Evolutionary conservation across 2,888 invertebrate species (phyloP).

Genomic region (Therioaphis trifolii): DNA sequence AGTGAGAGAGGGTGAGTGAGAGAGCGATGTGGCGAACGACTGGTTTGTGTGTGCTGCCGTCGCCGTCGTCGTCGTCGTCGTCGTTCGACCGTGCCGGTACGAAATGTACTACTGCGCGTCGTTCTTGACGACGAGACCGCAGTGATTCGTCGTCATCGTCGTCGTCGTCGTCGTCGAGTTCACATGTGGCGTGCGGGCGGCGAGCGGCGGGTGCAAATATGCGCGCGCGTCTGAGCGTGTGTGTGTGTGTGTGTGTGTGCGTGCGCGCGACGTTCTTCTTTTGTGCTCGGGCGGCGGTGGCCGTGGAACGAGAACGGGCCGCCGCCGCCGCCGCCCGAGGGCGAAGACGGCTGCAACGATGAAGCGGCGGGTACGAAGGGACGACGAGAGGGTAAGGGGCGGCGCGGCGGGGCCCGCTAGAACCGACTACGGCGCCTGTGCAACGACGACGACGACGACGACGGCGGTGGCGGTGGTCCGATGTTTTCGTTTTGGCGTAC

Average conservation of each 20-base stretch:
- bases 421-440: constrained; percentile 44
- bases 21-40: too few species aligned
- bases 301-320: not conserved
- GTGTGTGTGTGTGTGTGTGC: not conserved
- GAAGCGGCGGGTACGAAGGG: not conserved
- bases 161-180: constrained; percentile 15
- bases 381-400: not conserved
- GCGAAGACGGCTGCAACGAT: constrained; percentile 41
- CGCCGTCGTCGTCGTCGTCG: not conserved
- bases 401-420: not conserved
- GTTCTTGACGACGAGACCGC: constrained; percentile 7
- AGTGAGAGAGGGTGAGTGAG: too few species aligned
- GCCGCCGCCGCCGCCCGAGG: constrained; percentile 26
- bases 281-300: constrained; percentile 29
- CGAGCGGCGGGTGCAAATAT: constrained; percentile 12
- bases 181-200: constrained; percentile 36
- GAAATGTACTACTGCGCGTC: not conserved
- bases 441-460: not conserved
- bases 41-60: not conserved
- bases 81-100: constrained; percentile 8
- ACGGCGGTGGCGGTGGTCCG: constrained; percentile 22
- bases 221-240: constrained; percentile 8
- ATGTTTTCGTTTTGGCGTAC: constrained; percentile 54
- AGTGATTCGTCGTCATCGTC: constrained; percentile 4
- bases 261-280: constrained; percentile 25